Percentiles rank a stretch among this genome's conserved stretches.
Conservation (phyloP, 2,888 invertebrate genomes). For the Aphelenchoides bicaudatus region DNA sequence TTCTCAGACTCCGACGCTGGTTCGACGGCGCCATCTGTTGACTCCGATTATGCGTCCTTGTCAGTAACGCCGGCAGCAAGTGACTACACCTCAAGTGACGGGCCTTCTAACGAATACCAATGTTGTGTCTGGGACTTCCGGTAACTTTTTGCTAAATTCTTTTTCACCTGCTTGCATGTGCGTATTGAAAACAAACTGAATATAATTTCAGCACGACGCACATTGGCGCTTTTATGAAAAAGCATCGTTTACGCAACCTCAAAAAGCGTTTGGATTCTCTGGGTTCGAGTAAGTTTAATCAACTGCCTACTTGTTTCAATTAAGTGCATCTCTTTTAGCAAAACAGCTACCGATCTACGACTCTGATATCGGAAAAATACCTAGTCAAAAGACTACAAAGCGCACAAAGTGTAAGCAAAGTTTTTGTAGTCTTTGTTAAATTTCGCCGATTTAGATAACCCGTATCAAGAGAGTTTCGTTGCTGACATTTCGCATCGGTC, state of each 20-base stretch:
- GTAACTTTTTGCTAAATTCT: no score
- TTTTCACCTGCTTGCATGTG: no score
- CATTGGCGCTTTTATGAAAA: slow-evolving; percentile 18
- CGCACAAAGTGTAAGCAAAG: slow-evolving; percentile 10
- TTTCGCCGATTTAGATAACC: slow-evolving; percentile 15
- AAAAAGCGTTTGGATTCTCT: no score
- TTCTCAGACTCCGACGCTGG: not conserved
- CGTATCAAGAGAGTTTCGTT: slow-evolving; percentile 15
- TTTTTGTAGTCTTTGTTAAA: not conserved
- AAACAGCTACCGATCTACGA: slow-evolving; percentile 6
- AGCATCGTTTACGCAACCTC: not conserved
- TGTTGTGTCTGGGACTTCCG: slow-evolving; percentile 12
- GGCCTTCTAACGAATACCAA: slow-evolving; percentile 1
- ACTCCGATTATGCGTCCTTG: slow-evolving; percentile 11
- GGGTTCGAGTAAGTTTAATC: no score
- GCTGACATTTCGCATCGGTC: slow-evolving; percentile 18
- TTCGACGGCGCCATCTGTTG: not conserved
- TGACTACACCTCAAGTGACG: not conserved
- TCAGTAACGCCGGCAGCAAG: slow-evolving; percentile 7
- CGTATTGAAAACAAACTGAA: no score
- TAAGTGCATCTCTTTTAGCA: slow-evolving; percentile 4
- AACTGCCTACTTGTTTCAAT: not conserved
- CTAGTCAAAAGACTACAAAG: slow-evolving; percentile 5
- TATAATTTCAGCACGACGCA: slow-evolving; percentile 13
- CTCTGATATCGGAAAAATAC: slow-evolving; percentile 9